These are phyloP conservation scores for Ricordea florida DNA, from an alignment of 92 coral and sea anemone genomes.

Conservation along the genomic window DNA sequence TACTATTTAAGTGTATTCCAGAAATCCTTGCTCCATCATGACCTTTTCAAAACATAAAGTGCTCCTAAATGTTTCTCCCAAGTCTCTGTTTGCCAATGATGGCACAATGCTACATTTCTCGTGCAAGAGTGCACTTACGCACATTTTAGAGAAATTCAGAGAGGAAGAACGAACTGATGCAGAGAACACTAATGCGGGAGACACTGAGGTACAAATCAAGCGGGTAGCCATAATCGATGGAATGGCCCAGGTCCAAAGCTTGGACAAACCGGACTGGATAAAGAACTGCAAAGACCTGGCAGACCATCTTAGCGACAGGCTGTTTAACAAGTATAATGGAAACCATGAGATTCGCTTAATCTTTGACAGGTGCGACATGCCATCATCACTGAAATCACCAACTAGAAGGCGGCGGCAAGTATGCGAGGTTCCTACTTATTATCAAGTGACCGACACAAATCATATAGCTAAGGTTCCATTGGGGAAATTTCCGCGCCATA, in stretches of 20 bases:
- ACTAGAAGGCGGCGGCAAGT: conserved; percentile 18
- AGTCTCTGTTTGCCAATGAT: too few species aligned
- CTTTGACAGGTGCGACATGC: conserved; percentile 36
- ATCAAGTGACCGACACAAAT: conserved; percentile 19
- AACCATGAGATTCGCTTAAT: not conserved
- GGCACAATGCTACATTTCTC: too few species aligned
- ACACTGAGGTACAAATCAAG: too few species aligned
- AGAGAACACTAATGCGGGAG: not conserved
- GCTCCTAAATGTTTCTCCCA: too few species aligned
- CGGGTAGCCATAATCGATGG: too few species aligned
- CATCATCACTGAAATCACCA: conserved; percentile 25
- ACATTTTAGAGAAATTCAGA: not conserved
- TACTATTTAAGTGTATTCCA: too few species aligned
- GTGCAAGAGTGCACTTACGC: too few species aligned
- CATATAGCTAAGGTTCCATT: conserved; percentile 19
- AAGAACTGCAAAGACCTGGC: conserved; percentile 37
- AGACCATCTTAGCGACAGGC: conserved; percentile 3
- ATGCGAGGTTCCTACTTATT: conserved; percentile 20
- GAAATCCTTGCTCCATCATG: too few species aligned
- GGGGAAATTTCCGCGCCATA: conserved; percentile 14
- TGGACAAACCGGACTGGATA: not conserved
- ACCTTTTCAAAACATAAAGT: too few species aligned
- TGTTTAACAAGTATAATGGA: conserved; percentile 3
- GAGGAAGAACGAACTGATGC: not conserved
- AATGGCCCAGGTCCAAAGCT: not conserved